phyloP scores from a whole-genome alignment of 1,140 invertebrate genomes.

The Acromyrmex charruanus region DNA sequence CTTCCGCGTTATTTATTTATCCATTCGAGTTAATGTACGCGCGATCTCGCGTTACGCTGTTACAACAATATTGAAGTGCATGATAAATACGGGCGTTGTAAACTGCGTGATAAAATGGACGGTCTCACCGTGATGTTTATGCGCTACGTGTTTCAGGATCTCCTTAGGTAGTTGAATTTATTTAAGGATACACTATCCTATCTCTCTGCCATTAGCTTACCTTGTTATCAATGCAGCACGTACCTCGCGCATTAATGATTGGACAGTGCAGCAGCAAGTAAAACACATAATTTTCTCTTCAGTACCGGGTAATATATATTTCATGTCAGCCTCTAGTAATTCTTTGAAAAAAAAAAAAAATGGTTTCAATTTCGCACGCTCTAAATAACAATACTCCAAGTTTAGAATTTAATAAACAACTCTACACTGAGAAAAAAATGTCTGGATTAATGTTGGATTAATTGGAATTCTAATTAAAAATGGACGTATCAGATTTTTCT shows the following conservation, averaged over 20 bases:
- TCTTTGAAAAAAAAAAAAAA: background rate
- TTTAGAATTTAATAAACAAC: constrained; percentile 33
- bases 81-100: constrained; percentile 59
- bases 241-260: constrained; percentile 37
- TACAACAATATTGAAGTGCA: constrained; percentile 64
- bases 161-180: constrained; percentile 53
- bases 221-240: constrained; percentile 56
- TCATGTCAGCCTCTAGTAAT: background rate
- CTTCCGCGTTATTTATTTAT: constrained; percentile 63
- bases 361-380: constrained; percentile 15
- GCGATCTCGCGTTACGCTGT: constrained; percentile 54
- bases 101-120: constrained; percentile 54
- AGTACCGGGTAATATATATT: constrained; percentile 13
- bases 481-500: too few relatives aligned
- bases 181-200: constrained; percentile 49
- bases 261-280: constrained; percentile 16
- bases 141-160: constrained; percentile 47
- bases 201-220: constrained; percentile 45
- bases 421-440: background rate
- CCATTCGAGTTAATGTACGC: constrained; percentile 60
- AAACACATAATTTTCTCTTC: constrained; percentile 52
- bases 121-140: constrained; percentile 23
- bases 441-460: too few relatives aligned
- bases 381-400: background rate
- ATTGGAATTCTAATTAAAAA: too few relatives aligned